A percentile compares a stretch with the other conserved stretches of the same genome.
Evolutionary conservation across 1,140 invertebrate genomes (phyloP).

Genomic region (Diorhabda carinulata): DNA sequence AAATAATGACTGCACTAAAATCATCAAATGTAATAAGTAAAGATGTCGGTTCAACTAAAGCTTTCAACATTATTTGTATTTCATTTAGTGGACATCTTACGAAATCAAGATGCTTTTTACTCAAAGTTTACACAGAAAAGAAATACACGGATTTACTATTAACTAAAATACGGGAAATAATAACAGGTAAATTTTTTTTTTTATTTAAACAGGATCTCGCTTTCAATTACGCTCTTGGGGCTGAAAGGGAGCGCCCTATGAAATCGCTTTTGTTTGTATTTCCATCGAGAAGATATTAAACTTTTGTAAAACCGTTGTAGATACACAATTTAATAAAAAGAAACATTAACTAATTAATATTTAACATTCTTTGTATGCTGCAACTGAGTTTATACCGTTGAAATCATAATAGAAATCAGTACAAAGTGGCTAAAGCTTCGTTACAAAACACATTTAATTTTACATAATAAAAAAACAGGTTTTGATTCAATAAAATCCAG

Average conservation of each 20-base stretch:
- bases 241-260: background rate
- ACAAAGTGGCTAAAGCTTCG: too few relatives aligned
- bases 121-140: background rate
- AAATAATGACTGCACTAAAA: background rate
- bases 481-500: too few relatives aligned
- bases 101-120: background rate
- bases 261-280: too few relatives aligned
- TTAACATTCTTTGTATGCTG: too few relatives aligned
- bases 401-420: too few relatives aligned
- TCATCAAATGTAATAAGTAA: background rate
- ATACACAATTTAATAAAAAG: too few relatives aligned
- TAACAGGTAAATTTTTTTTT: background rate
- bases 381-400: too few relatives aligned
- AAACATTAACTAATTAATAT: too few relatives aligned
- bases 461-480: too few relatives aligned
- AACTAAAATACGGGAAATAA: background rate
- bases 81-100: background rate
- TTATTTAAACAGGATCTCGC: background rate
- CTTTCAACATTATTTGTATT: background rate
- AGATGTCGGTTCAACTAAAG: background rate
- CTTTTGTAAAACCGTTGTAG: too few relatives aligned
- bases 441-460: too few relatives aligned
- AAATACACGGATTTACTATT: background rate
- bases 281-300: too few relatives aligned
- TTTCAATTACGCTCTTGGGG: background rate